Evolutionary conservation across 1,140 invertebrate genomes (phyloP).

Genomic region (Chrysomallon squamiferum): DNA sequence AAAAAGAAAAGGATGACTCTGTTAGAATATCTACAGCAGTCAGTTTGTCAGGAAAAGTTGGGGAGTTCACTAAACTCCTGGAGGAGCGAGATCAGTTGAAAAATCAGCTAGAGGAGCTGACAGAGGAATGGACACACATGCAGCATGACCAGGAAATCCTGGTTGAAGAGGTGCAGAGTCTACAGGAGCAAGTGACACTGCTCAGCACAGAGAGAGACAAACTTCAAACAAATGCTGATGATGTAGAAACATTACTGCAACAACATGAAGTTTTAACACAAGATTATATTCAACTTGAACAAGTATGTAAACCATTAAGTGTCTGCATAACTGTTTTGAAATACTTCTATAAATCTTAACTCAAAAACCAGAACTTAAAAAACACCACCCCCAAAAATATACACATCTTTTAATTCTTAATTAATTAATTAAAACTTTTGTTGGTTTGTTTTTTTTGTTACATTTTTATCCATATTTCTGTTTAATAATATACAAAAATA

Average conservation of each 20-base stretch:
- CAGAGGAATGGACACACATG: conserved; percentile 24
- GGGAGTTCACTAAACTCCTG: conserved; percentile 44
- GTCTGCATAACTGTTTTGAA: too few relatives aligned
- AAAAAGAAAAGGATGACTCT: conserved; percentile 43
- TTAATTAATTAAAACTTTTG: too few relatives aligned
- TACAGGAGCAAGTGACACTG: conserved; percentile 33
- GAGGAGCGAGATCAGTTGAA: conserved; percentile 48
- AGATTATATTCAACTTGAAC: conserved; percentile 45
- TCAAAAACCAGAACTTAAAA: too few relatives aligned
- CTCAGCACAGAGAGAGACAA: conserved; percentile 36
- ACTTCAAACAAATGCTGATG: conserved; percentile 44
- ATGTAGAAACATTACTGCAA: conserved; percentile 22
- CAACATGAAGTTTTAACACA: conserved; percentile 46
- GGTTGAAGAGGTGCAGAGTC: conserved; percentile 52
- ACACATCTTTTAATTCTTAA: too few relatives aligned
- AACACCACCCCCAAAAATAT: too few relatives aligned
- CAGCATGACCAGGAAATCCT: conserved; percentile 50
- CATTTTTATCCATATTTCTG: too few relatives aligned
- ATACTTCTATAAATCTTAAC: too few relatives aligned
- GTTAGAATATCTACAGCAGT: conserved; percentile 36
- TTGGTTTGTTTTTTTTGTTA: too few relatives aligned
- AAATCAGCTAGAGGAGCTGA: conserved; percentile 29
- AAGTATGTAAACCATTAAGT: too few relatives aligned
- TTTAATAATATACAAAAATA: too few relatives aligned
- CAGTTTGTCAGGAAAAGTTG: conserved; percentile 41